Base-by-base conservation (phyloP, 2,797 vertebrate genomes). In the Antennarius maculatus region DNA sequence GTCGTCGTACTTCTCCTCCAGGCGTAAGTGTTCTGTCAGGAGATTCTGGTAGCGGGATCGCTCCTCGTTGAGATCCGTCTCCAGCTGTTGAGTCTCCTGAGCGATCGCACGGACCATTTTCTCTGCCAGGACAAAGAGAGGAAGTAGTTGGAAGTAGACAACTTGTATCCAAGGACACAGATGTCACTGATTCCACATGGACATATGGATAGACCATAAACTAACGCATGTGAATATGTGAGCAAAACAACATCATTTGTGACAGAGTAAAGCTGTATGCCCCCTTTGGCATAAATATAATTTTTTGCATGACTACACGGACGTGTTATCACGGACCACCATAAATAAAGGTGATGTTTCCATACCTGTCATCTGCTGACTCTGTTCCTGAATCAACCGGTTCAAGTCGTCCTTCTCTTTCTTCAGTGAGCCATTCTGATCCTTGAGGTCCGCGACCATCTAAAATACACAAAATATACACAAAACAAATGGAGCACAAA, bases 1-100 rank as follows among this genome's bases (percentile, higher is more conserved):
- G 75, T 99, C 97, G 69, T 99, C 97, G 27, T 98, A 96, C 14
- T 97, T 96, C 86, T 98, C 97, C 91, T 99, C 98, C 37, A 99
- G 86, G 62, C 96, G 95, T 77, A 95, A 96, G 88, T 97, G 98
- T 83, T 99, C 98, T 28, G 94, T 94, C 73, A 99, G 94, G 64
- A 99, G 95, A 89, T 98, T 98, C 95, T 99, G 97, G 76, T 99
- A 99, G 57, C 97, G 95, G 18, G 97, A 90, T 7, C 98, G 92
- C 37, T 99, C 98, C 71, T 98, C 97, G 37, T 99, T 99, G 88
- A 99, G 91, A 63, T 99, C 97, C 0, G 92, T 93, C 87, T 99
- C 95, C 76, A 99, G 88, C 86, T 99, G 96, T 75, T 96, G 95
- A 0, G 97, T 99, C 91, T 98, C 96, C 88, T 97, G 93, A 23